phyloP scores from a whole-genome alignment of 2,797 vertebrate species.

The Sternotherus odoratus region DNA sequence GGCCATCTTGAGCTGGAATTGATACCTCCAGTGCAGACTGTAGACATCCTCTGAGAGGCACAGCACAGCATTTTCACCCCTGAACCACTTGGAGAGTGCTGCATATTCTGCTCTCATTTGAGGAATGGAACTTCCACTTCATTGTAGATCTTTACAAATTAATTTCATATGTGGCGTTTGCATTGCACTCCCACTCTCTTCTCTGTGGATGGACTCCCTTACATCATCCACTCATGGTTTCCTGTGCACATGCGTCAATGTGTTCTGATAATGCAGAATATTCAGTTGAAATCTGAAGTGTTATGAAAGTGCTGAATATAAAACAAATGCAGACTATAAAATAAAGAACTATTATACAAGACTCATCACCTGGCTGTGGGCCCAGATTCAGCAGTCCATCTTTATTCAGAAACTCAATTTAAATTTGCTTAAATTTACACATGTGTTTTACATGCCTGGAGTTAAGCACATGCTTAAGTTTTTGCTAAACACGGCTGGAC shows the following conservation, averaged over 20 bases:
- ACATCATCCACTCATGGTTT: neutral
- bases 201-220: neutral
- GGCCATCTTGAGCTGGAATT: neutral
- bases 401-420: neutral
- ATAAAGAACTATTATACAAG: neutral
- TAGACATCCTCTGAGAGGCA: neutral
- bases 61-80: neutral
- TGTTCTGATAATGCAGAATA: neutral
- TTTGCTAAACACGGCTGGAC: neutral
- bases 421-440: neutral
- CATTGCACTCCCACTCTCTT: neutral
- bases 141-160: neutral
- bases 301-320: neutral
- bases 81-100: neutral
- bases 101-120: neutral
- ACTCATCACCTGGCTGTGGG: neutral
- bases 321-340: neutral
- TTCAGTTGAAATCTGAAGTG: neutral
- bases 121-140: neutral
- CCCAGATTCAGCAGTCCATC: neutral
- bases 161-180: neutral
- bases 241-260: neutral
- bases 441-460: neutral
- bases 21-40: neutral
- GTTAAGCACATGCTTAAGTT: neutral